These are phyloP conservation scores for Microplitis manilae DNA, from an alignment of 2,888 invertebrate genomes.

Conservation along the genomic window DNA sequence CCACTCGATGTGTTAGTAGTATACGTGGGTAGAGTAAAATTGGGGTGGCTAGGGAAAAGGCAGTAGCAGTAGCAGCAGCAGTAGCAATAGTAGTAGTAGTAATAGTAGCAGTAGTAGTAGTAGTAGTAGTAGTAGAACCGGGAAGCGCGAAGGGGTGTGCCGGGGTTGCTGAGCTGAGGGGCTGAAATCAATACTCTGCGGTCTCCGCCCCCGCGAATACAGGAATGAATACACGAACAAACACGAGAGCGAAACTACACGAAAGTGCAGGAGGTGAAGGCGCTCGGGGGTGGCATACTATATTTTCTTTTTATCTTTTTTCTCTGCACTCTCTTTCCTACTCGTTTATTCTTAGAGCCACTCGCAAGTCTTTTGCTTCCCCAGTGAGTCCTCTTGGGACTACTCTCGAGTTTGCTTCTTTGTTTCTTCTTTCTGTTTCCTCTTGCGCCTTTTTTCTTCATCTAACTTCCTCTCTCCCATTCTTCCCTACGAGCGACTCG, in stretches of 20 bases:
- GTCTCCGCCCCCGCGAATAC: conserved; percentile 68
- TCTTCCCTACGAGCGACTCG: conserved; percentile 12
- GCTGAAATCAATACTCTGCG: conserved; percentile 70
- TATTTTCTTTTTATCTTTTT: not conserved
- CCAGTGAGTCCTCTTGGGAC: conserved; percentile 32
- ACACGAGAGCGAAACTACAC: conserved; percentile 54
- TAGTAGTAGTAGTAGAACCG: conserved; percentile 24
- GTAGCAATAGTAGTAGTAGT: conserved; percentile 30
- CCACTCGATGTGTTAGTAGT: not conserved
- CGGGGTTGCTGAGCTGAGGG: conserved; percentile 51
- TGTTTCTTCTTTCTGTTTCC: conserved; percentile 32
- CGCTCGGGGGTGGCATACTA: no score
- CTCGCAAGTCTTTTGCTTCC: conserved; percentile 12
- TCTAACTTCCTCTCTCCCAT: conserved; percentile 21
- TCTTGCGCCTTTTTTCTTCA: conserved; percentile 35
- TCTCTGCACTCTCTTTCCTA: conserved; percentile 35
- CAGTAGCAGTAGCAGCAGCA: conserved; percentile 47
- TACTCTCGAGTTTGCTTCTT: conserved; percentile 24
- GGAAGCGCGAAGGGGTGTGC: conserved; percentile 48
- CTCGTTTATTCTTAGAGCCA: conserved; percentile 27
- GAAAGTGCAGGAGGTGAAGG: conserved; percentile 25
- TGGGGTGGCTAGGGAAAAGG: conserved; percentile 46
- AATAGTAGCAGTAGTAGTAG: conserved; percentile 46
- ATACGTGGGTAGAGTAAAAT: conserved; percentile 33
- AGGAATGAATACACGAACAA: conserved; percentile 63